Base-by-base conservation (phyloP, 2,797 vertebrate genomes). In the Neostethus bicornis region DNA sequence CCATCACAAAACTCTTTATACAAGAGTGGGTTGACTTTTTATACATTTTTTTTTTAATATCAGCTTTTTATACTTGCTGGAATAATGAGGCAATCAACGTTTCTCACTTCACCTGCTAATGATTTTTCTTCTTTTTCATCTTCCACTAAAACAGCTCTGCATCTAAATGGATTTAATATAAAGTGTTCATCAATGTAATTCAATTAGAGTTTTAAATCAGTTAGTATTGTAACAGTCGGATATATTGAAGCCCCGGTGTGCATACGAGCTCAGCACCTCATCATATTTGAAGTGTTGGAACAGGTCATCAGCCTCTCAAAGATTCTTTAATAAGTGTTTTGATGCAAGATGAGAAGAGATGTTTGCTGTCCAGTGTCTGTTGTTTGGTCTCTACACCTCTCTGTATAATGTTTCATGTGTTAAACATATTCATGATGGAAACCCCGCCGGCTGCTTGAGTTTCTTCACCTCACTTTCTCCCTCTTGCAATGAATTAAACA, bases 401-500 rank as follows among this genome's bases (percentile, higher is more conserved):
- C 59, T 59, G 53, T 60, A 38, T 43, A 51, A 74, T 61, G 57
- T 70, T 66, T 63, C 57, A 35, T 34, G 73, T 77, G 86, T 88
- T 93, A 89, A 93, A 90, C 87, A 89, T 89, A 90, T 81, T 91
- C 91, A 91, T 89, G 78, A 83, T 83, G 77, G 81, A 84, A 87
- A 87, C 51, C 68, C 75, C 23, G 1, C 51, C 14, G 51, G 54
- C 76, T 61, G 65, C 76, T 68, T 59, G 70, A 79, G 69, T 79
- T 75, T 71, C 66, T 70, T 74, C 73, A 64, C 80, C 90, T 90
- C 54, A 58, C 76, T 85, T 89, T 91, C 70, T 84, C 52, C 70
- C 47, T 54, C 69, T 68, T 54, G 78, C 78, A 39, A 60, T 83
- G 94, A 95, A 95, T 95, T 93, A 95, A 96, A 94, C 90, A 91